Conservation (phyloP, 2,113 vertebrate genomes). For the Artemisiospiza belli region DNA sequence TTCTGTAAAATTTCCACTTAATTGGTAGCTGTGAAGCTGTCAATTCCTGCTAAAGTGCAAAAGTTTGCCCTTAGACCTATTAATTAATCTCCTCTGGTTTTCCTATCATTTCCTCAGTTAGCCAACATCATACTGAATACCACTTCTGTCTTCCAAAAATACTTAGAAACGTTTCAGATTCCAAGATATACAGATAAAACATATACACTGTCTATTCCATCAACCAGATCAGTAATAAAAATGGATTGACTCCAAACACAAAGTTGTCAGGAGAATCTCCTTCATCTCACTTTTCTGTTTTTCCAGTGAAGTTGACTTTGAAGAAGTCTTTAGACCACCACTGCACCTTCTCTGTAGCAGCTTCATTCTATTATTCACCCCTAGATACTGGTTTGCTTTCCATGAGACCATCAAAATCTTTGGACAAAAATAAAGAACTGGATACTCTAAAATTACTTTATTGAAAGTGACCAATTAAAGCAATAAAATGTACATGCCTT, state of each 20-base stretch:
- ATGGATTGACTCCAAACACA: not conserved
- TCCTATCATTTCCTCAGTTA: not conserved
- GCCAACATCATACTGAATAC: not conserved
- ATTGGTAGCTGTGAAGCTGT: not conserved
- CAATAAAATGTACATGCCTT: not conserved
- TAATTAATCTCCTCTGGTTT: not conserved
- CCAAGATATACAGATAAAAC: not conserved
- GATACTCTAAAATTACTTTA: not conserved
- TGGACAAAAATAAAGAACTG: not conserved
- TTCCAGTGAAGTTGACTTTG: not conserved
- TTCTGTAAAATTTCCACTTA: not conserved
- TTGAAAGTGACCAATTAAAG: not conserved
- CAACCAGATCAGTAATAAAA: not conserved
- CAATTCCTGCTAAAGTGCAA: not conserved
- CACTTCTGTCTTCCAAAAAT: not conserved
- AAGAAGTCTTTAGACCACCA: not conserved
- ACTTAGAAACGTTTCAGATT: not conserved
- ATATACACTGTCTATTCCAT: not conserved
- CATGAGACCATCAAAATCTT: not conserved
- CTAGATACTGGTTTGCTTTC: not conserved
- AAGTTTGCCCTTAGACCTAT: not conserved
- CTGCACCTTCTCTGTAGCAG: not conserved
- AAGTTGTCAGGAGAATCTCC: not conserved
- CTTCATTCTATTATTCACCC: not conserved
- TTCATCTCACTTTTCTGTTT: not conserved